These are phyloP conservation scores for Austrofundulus limnaeus DNA, from an alignment of 2,113 vertebrate species.

Conservation along the genomic window DNA sequence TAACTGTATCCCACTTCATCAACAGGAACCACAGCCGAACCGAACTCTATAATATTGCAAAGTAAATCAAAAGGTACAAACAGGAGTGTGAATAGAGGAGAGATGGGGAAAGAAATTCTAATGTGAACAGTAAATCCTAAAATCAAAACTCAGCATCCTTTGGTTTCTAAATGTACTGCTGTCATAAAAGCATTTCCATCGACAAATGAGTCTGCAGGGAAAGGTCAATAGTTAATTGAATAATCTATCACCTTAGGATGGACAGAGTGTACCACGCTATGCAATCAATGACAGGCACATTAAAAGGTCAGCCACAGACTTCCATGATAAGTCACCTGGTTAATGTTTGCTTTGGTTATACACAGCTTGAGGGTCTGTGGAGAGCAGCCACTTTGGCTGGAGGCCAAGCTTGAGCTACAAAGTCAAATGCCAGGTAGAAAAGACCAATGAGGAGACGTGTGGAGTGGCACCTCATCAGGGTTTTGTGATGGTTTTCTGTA, in stretches of 20 bases:
- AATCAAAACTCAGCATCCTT: conserved; percentile 81
- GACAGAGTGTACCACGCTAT: conserved; percentile 86
- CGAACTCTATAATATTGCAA: conserved; percentile 57
- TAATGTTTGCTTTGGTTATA: conserved; percentile 76
- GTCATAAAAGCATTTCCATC: conserved; percentile 89
- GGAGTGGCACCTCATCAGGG: not conserved
- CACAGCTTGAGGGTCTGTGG: conserved; percentile 30
- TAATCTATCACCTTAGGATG: conserved; percentile 99
- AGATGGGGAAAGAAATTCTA: conserved; percentile 37
- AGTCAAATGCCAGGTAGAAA: conserved; percentile 37
- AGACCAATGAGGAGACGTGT: not conserved
- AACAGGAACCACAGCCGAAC: conserved; percentile 28
- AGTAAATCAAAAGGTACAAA: conserved; percentile 68
- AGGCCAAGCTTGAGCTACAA: conserved; percentile 5
- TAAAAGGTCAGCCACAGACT: conserved; percentile 97
- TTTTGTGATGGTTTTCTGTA: not conserved
- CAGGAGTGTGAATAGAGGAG: conserved; percentile 23
- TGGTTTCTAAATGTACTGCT: conserved; percentile 82
- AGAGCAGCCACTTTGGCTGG: conserved; percentile 13
- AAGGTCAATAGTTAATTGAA: conserved; percentile 99
- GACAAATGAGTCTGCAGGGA: conserved; percentile 91
- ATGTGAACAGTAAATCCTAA: conserved; percentile 74
- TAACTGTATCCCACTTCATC: conserved; percentile 7
- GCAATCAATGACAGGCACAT: conserved; percentile 95
- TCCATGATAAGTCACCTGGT: conserved; percentile 85